Conservation (phyloP, 2,113 vertebrate species). For the Fregetta grallaria region DNA sequence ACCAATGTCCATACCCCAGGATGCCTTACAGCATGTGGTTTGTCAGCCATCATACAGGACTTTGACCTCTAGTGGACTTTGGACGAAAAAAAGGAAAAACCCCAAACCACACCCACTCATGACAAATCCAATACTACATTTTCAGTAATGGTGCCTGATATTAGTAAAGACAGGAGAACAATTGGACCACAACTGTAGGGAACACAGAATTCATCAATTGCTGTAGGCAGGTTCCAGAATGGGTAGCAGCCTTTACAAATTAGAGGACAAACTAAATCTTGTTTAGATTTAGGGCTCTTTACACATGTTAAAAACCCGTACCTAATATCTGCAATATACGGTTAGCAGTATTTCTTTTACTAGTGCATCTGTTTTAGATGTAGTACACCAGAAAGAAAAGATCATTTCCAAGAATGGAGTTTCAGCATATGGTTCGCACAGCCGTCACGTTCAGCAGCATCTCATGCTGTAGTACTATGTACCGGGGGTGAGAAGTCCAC, state of each 20-base stretch:
- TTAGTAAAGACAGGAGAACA: background rate
- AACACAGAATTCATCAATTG: background rate
- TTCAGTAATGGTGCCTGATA: background rate
- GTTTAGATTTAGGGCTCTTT: background rate
- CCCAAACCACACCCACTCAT: background rate
- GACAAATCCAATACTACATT: background rate
- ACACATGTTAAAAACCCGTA: background rate
- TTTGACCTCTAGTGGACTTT: background rate
- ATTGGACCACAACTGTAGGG: background rate
- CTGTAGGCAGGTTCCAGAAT: background rate
- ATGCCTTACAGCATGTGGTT: background rate
- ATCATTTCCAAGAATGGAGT: background rate
- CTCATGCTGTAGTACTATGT: background rate
- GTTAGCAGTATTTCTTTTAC: background rate
- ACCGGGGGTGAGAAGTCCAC: background rate
- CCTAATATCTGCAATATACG: background rate
- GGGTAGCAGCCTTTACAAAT: background rate
- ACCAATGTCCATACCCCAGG: too few species aligned
- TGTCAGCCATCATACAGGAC: background rate
- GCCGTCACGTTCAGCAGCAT: accelerated
- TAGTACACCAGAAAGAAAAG: background rate
- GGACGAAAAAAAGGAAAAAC: background rate
- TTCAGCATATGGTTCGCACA: background rate
- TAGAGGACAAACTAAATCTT: background rate
- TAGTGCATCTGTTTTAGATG: background rate